Conservation (phyloP, 2,888 invertebrate genomes). For the Drosophila pseudotalamancana region DNA sequence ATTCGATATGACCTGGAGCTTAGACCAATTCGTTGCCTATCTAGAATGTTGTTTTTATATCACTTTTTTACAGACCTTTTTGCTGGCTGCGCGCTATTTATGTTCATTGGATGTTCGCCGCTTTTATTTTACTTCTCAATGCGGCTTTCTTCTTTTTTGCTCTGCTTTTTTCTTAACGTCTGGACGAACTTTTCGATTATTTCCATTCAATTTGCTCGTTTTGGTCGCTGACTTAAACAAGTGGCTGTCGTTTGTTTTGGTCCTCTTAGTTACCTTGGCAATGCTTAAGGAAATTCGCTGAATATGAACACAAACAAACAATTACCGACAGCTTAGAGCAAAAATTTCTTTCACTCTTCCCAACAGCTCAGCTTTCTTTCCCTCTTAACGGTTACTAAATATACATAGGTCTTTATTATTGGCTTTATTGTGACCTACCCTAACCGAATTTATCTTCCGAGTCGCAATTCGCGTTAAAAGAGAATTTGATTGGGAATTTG, state of each 20-base stretch:
- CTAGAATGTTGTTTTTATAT: constrained; percentile 35
- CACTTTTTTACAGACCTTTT: constrained; percentile 7
- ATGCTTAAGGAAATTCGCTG: constrained; percentile 29
- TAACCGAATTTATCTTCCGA: constrained; percentile 22
- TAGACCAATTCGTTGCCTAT: constrained; percentile 47
- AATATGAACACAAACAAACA: constrained; percentile 54
- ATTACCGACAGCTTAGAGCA: constrained; percentile 26
- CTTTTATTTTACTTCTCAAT: not conserved
- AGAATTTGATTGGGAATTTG: too few species aligned
- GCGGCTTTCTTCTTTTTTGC: not conserved
- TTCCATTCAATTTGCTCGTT: constrained; percentile 55
- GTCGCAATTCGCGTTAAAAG: not conserved
- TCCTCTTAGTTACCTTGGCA: constrained; percentile 28
- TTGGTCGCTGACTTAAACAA: constrained; percentile 41
- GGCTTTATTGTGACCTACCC: constrained; percentile 6
- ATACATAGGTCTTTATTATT: too few species aligned
- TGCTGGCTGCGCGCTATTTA: constrained; percentile 37
- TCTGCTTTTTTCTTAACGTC: not conserved
- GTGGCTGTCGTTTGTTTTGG: constrained; percentile 14
- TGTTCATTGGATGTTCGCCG: constrained; percentile 41
- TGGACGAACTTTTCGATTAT: constrained; percentile 46
- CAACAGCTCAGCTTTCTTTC: not conserved
- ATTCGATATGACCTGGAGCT: constrained; percentile 36
- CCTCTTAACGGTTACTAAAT: too few species aligned
- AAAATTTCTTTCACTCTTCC: not conserved